Percentiles rank a stretch among this genome's conserved stretches.
phyloP scores from a whole-genome alignment of 2,888 invertebrate genomes.

The Diploptera punctata region DNA sequence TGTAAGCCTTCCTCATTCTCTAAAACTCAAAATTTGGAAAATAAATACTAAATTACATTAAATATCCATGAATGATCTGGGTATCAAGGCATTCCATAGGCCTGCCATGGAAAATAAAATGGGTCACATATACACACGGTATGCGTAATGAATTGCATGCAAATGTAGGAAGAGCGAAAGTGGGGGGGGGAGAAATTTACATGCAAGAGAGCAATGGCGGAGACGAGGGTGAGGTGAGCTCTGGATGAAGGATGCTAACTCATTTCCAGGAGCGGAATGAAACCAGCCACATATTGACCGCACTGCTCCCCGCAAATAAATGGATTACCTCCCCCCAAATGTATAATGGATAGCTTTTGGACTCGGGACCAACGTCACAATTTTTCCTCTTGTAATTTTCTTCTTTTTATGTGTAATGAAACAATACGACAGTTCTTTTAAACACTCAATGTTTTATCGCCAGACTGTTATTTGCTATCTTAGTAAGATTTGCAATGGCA shows the following conservation, averaged over 20 bases:
- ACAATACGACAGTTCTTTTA: too few species aligned
- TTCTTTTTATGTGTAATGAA: neutral
- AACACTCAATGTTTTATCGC: too few species aligned
- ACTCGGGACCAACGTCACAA: neutral
- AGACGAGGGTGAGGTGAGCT: neutral
- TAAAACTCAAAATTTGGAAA: too few species aligned
- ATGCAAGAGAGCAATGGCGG: constrained; percentile 17
- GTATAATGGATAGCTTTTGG: constrained; percentile 14
- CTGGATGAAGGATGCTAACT: constrained; percentile 16
- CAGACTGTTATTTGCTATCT: too few species aligned
- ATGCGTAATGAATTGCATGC: constrained; percentile 9
- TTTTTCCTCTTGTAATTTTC: neutral
- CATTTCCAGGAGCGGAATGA: constrained; percentile 5
- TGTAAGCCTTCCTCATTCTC: too few species aligned
- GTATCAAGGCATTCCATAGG: too few species aligned
- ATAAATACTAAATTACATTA: too few species aligned
- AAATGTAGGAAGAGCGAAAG: constrained; percentile 9
- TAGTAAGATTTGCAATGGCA: too few species aligned
- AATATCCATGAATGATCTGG: too few species aligned
- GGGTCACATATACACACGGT: neutral
- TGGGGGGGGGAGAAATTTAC: constrained; percentile 7
- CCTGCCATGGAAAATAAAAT: too few species aligned
- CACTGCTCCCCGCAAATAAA: constrained; percentile 10
- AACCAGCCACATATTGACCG: constrained; percentile 27
- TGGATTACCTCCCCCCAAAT: constrained; percentile 12